phyloP scores from a whole-genome alignment of 1,140 invertebrate genomes.

The Nephotettix cincticeps region DNA sequence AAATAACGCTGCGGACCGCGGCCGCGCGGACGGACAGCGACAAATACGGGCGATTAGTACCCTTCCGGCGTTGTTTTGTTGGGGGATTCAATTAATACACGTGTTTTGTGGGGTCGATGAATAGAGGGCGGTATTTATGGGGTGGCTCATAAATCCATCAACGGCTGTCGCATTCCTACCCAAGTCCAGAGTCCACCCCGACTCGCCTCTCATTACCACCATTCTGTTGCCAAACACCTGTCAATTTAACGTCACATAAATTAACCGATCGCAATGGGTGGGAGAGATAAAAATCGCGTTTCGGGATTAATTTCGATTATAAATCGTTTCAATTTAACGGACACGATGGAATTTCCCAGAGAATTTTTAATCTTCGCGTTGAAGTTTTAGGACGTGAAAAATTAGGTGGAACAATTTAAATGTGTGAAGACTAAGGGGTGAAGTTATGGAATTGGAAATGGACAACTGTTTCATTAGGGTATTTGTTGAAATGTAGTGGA shows the following conservation, averaged over 20 bases:
- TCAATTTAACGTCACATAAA: slow-evolving; percentile 20
- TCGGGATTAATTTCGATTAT: neutral
- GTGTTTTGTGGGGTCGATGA: slow-evolving; percentile 8
- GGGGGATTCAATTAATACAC: slow-evolving; percentile 14
- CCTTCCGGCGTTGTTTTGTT: slow-evolving; percentile 19
- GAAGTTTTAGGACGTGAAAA: too few species aligned
- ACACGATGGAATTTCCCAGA: too few species aligned
- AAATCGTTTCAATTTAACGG: neutral
- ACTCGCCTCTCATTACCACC: slow-evolving; percentile 2
- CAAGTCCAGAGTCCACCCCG: neutral
- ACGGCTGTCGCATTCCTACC: slow-evolving; percentile 3
- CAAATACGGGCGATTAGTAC: slow-evolving; percentile 18
- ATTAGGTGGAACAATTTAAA: too few species aligned
- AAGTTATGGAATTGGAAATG: too few species aligned
- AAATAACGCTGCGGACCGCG: neutral
- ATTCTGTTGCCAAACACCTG: slow-evolving; percentile 16
- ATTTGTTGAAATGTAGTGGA: too few species aligned
- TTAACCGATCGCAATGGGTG: neutral
- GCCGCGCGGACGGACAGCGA: neutral
- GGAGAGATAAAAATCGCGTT: slow-evolving; percentile 1
- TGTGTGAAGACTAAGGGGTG: too few species aligned
- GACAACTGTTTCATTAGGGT: too few species aligned
- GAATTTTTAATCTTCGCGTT: too few species aligned
- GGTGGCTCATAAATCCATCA: slow-evolving; percentile 17
- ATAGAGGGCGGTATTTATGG: neutral